Base-by-base conservation (phyloP, 1,140 invertebrate genomes). In the Luehdorfia chinensis region DNA sequence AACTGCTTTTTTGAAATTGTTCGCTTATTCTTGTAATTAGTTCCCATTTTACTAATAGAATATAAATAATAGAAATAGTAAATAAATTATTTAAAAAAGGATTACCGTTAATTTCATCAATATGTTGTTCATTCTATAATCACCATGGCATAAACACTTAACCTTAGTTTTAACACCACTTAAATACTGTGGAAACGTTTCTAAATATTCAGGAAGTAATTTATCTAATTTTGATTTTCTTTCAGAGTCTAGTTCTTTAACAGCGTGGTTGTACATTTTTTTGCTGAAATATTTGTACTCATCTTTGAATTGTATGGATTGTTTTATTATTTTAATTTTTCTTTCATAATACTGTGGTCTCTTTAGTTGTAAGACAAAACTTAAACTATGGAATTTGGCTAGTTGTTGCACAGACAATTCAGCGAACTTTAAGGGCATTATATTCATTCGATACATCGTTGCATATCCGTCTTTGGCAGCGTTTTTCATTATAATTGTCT, bases 311-410 rank as follows among this genome's bases (percentile, higher is more conserved):
- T 32, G 28, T n/a, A 53, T 15, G 2, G 31, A 23, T 6, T 37
- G 5, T 30, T 49, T 39, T 7, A 57, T 33, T 8, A 16, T 34
- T 53, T 50, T 50, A 4, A 67, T 47, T 34, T 60, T 58, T n/a
- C 13, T 49, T n/a, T 58, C 32, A 37, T 54, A 71, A 53, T 57
- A 71, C 9, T 56, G 41, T 0, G 56, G 55, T 11, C 34, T 32
- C 31, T 52, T 57, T 27, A 31, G 32, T 47, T 72, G 31, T 14
- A 66, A 13, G 5, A 55, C 36, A 25, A 62, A 59, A 16, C 56
- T 65, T 8, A 71, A 39, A 4, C 36, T 55, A 32, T 71, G 68
- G 46, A 72, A 66, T 39, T 55, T 63, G 2, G 64, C 61, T 5
- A 67, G 34, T 32, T 62, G 16, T 45, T 60, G 27, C 1, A 63